Conservation (phyloP, 1,140 invertebrate species). For the Pseudomyrmex gracilis region DNA sequence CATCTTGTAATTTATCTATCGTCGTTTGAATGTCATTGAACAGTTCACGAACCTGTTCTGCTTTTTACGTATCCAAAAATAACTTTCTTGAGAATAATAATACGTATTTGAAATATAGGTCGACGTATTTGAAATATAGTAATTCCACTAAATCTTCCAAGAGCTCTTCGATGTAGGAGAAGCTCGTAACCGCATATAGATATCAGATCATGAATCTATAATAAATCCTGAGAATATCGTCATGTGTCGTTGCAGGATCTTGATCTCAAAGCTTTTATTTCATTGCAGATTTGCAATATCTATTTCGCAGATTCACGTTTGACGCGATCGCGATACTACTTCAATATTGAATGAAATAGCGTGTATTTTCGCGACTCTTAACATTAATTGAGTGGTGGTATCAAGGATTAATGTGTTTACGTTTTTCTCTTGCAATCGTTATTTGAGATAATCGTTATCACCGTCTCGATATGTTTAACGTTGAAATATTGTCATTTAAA, state of each 20-base stretch:
- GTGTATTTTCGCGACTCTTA: background rate
- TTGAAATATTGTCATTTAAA: conserved; percentile 36
- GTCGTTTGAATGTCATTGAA: background rate
- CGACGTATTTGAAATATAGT: background rate
- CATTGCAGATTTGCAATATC: background rate
- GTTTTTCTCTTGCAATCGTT: too few species aligned
- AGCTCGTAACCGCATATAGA: conserved; percentile 31
- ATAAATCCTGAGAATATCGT: conserved; percentile 39
- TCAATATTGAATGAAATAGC: conserved; percentile 15
- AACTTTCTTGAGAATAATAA: background rate
- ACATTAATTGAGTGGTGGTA: background rate
- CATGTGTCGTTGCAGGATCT: background rate
- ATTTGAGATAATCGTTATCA: too few species aligned
- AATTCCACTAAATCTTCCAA: conserved; percentile 31
- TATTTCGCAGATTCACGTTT: background rate
- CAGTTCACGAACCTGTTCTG: background rate
- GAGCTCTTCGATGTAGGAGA: background rate
- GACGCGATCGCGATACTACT: background rate
- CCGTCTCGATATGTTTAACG: background rate
- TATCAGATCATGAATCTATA: conserved; percentile 40
- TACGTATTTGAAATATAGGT: background rate
- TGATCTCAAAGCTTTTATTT: conserved; percentile 10
- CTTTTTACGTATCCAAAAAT: background rate
- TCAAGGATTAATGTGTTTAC: too few species aligned
- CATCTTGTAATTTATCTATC: background rate